Base-by-base conservation (phyloP, 2,888 invertebrate genomes). In the Anticlea derivata region DNA sequence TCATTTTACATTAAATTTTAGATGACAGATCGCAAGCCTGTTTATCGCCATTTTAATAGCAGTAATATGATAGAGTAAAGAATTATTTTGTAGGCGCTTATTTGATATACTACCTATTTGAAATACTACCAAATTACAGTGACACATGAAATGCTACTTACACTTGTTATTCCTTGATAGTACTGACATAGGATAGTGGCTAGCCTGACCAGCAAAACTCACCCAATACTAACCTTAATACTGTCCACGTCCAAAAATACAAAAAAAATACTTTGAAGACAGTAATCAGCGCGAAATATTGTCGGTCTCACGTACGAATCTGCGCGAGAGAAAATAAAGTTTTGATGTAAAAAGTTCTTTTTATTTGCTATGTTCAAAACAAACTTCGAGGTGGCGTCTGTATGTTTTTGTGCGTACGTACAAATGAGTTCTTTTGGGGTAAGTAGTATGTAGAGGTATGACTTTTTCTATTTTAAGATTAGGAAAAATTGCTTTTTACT, bases 321-420 rank as follows among this genome's bases (percentile, higher is more conserved):
- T 77, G 78, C 75, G 79, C 75, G 68, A 61, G 69, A 70, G 70
- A 75, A 73, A 85, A 79, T 80, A 87, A 91, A 91, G 88, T 91
- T 91, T 86, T 88, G 91, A 91, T 91, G 91, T 90, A 87, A 91
- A 91, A 91, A 91, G 86, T 91, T 91, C 62, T 73, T 86, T 91
- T 89, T 86, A 88, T 86, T 81, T 73, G 78, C 69, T 73, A 71
- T 75, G 78, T 79, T 78, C 68, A 71, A 65, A 73, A 73, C 72
- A 74, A 80, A 78, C 72, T 81, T 75, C 59, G 61, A 38, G 44
- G 39, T 51, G 41, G 47, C 35, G 27, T 33, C 39, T 52, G 45
- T 39, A 33, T 46, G 50, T 50, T 49, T 48, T 43, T 52, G 37
- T 52, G 52, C 50, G 54, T 55, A 45, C 44, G 43, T 44, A 54